Conservation (phyloP, 2,888 invertebrate species). For the Xylota segnis region DNA sequence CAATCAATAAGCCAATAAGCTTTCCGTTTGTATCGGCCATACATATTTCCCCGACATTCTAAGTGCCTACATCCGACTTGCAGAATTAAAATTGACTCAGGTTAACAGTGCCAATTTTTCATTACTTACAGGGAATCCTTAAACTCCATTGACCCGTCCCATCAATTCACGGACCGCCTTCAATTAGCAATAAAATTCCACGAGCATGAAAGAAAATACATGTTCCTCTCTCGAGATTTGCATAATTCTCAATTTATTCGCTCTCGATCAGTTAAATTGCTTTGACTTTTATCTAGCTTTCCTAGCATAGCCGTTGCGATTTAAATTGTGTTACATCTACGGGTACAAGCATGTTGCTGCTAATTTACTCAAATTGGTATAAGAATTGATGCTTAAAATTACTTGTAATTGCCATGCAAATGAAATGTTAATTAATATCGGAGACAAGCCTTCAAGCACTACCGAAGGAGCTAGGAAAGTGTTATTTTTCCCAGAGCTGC, state of each 20-base stretch:
- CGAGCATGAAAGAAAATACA: neutral
- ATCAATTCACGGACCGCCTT: constrained; percentile 57
- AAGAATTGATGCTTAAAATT: constrained; percentile 62
- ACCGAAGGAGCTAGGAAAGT: neutral
- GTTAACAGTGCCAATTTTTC: constrained; percentile 38
- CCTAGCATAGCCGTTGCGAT: constrained; percentile 21
- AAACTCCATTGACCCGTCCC: constrained; percentile 64
- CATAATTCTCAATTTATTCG: constrained; percentile 73
- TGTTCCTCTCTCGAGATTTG: constrained; percentile 55
- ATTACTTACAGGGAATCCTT: constrained; percentile 41
- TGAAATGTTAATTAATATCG: constrained; percentile 57
- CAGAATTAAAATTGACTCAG: constrained; percentile 32
- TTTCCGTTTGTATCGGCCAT: neutral
- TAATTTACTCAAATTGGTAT: constrained; percentile 62
- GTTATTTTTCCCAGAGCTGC: constrained; percentile 38
- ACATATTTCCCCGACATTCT: constrained; percentile 3
- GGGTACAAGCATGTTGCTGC: constrained; percentile 8
- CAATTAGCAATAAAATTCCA: constrained; percentile 67
- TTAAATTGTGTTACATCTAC: constrained; percentile 46
- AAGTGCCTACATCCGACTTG: constrained; percentile 3
- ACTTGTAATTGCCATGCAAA: constrained; percentile 63
- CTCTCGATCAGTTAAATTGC: constrained; percentile 55
- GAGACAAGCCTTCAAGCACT: constrained; percentile 29
- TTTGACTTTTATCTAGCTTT: constrained; percentile 40
- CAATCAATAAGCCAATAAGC: neutral